Percentiles rank a stretch among this genome's conserved stretches.
phyloP scores from a whole-genome alignment of 2,888 invertebrate species.

The Drosophila nr. perissopoda region DNA sequence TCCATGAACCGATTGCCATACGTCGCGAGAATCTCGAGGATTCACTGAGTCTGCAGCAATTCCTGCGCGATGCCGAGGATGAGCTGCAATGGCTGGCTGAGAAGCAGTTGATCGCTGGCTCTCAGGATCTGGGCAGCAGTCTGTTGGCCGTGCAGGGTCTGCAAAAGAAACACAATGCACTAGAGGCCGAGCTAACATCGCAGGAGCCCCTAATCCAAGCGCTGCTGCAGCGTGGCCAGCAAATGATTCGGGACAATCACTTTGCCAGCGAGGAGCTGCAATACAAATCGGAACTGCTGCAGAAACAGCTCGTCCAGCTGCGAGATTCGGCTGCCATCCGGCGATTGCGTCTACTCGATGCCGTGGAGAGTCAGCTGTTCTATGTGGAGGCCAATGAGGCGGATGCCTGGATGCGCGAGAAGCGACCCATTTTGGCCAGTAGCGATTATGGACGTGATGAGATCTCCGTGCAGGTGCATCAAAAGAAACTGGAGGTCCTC shows the following conservation, averaged over 20 bases:
- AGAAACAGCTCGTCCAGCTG: conserved; percentile 89
- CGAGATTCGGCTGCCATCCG: conserved; percentile 90
- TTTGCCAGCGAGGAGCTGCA: conserved; percentile 89
- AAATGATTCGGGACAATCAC: conserved; percentile 93
- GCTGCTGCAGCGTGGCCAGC: conserved; percentile 90
- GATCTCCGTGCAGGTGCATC: conserved; percentile 93
- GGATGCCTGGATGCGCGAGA: conserved; percentile 96
- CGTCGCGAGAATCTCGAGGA: conserved; percentile 96
- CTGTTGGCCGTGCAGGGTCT: conserved; percentile 93
- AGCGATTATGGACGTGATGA: conserved; percentile 96
- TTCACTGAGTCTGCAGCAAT: conserved; percentile 94
- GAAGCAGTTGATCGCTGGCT: conserved; percentile 89
- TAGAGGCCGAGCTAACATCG: conserved; percentile 95
- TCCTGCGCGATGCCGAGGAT: conserved; percentile 96
- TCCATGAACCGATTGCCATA: conserved; percentile 96
- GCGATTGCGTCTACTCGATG: conserved; percentile 90
- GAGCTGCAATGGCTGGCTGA: conserved; percentile 96
- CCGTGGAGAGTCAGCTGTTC: conserved; percentile 94
- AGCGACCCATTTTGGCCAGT: conserved; percentile 90
- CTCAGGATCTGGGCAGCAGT: conserved; percentile 88
- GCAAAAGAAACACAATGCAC: conserved; percentile 96
- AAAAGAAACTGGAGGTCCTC: conserved; percentile 93
- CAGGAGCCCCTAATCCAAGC: conserved; percentile 93
- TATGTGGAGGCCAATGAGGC: conserved; percentile 96
- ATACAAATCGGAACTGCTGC: conserved; percentile 86